phyloP scores from a whole-genome alignment of 1,140 invertebrate genomes.

The Meloidogyne exigua region DNA sequence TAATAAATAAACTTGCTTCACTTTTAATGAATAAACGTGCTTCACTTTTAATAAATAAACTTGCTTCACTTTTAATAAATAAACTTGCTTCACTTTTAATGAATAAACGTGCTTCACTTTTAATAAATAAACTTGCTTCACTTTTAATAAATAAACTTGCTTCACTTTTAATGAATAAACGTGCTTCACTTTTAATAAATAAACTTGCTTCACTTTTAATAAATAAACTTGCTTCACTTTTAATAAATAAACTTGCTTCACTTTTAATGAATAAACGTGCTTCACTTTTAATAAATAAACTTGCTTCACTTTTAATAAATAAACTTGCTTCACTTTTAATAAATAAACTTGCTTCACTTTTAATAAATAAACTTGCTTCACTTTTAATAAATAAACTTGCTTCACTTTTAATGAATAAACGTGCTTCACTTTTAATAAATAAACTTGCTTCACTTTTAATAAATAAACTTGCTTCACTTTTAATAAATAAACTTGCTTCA shows the following conservation, averaged over 20 bases:
- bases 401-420: not conserved
- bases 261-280: not conserved
- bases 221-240: not conserved
- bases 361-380: conserved; percentile 6
- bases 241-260: conserved; percentile 29
- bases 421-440: conserved; percentile 27
- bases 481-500: not conserved
- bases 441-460: not conserved
- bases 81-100: not conserved
- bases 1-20: no score
- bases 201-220: not conserved
- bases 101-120: not conserved
- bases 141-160: conserved; percentile 33
- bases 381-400: conserved; percentile 7
- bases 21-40: not conserved
- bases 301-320: not conserved
- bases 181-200: not conserved
- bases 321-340: conserved; percentile 10
- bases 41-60: conserved; percentile 30
- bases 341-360: conserved; percentile 20
- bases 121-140: not conserved
- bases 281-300: conserved; percentile 12
- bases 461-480: conserved; percentile 16
- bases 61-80: not conserved
- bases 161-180: not conserved